phyloP scores from a whole-genome alignment of 2,888 invertebrate genomes.

The Camptogramma bilineatum region DNA sequence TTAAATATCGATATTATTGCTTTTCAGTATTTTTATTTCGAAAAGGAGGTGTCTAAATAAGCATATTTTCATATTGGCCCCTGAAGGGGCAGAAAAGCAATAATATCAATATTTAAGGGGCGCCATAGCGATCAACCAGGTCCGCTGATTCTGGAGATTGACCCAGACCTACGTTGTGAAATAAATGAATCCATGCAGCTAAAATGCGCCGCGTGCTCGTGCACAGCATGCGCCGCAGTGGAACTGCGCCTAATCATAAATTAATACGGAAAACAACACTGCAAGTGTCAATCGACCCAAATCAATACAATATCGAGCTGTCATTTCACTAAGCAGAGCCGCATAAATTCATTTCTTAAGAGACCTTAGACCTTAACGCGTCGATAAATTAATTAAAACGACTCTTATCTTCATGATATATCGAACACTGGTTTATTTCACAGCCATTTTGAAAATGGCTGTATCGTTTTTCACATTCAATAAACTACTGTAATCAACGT shows the following conservation, averaged over 20 bases:
- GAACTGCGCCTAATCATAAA: background rate
- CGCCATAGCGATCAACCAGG: no score
- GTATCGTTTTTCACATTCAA: background rate
- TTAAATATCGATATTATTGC: no score
- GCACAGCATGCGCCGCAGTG: no score
- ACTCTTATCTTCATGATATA: conserved; percentile 46
- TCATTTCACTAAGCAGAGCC: conserved; percentile 40
- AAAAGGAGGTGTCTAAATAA: no score
- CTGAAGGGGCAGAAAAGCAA: no score
- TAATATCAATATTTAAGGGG: no score
- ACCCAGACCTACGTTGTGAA: no score
- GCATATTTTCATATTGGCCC: no score
- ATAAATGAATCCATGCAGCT: no score
- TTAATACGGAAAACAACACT: conserved; percentile 17
- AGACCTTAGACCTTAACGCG: conserved; percentile 49
- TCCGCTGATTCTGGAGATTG: no score
- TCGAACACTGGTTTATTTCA: conserved; percentile 23
- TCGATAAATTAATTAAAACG: conserved; percentile 67
- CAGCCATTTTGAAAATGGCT: conserved; percentile 8
- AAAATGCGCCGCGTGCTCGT: no score
- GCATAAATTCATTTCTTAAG: conserved; percentile 49
- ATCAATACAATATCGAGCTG: conserved; percentile 31
- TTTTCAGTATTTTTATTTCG: no score
- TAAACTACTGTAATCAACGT: background rate
- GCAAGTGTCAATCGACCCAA: conserved; percentile 18